Conservation (phyloP, 37 sponge, comb jelly and placozoan species). For the Halichondria panicea region DNA sequence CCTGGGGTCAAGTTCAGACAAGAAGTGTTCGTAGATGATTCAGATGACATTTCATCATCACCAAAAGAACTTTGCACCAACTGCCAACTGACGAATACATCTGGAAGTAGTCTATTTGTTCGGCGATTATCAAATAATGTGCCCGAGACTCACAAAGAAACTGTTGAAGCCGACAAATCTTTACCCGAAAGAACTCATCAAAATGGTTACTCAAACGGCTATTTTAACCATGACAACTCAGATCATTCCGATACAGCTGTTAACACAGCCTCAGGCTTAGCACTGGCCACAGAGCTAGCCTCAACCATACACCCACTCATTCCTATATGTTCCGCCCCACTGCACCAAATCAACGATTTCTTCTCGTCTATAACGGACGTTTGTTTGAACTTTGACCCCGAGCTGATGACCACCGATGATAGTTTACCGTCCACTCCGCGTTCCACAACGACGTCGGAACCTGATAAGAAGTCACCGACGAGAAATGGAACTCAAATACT, state of each 20-base stretch:
- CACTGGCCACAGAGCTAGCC: constrained; percentile 32
- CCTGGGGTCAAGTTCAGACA: constrained; percentile 52
- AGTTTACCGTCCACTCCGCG: no score
- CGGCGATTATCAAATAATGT: neutral
- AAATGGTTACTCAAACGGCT: no score
- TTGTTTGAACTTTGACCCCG: constrained; percentile 4
- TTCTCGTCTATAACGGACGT: constrained; percentile 22
- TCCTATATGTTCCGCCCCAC: neutral
- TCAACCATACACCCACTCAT: constrained; percentile 23
- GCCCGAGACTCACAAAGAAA: neutral
- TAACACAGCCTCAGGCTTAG: constrained; percentile 7
- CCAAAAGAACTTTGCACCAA: neutral
- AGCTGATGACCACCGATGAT: neutral
- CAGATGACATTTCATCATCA: neutral
- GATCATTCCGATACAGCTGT: neutral
- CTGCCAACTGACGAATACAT: neutral
- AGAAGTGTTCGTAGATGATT: constrained; percentile 1
- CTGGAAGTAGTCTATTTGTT: neutral
- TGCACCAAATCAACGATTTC: constrained; percentile 8
- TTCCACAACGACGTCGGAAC: no score
- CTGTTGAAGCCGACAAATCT: no score
- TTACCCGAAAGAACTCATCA: no score
- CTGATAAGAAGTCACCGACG: no score
- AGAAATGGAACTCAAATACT: no score
- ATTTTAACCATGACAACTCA: neutral